Evolutionary conservation across 92 coral and sea anemone genomes (phyloP).

Genomic region (Zoanthus sociatus): DNA sequence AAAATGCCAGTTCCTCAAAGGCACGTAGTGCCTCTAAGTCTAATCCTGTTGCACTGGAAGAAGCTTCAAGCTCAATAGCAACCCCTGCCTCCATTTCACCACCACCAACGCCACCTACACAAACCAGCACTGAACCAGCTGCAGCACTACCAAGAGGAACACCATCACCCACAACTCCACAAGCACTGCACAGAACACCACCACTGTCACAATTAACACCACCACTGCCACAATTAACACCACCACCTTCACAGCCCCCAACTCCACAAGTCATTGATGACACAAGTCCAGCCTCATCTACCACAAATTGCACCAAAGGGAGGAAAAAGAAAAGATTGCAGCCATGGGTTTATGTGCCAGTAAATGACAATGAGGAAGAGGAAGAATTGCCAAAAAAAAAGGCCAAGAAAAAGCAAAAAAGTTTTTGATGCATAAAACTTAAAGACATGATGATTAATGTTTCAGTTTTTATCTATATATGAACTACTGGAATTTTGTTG

Average conservation of each 20-base stretch:
- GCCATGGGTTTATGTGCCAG: not conserved
- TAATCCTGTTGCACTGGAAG: no score
- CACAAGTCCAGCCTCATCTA: slow-evolving; percentile 10
- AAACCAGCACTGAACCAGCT: slow-evolving; percentile 15
- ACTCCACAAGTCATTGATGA: not conserved
- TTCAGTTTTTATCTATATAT: not conserved
- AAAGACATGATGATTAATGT: not conserved
- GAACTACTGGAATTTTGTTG: not conserved
- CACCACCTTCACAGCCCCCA: slow-evolving; percentile 10
- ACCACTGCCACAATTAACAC: not conserved
- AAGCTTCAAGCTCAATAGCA: not conserved
- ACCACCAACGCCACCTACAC: slow-evolving; percentile 10
- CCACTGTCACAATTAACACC: not conserved
- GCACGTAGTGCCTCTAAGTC: no score
- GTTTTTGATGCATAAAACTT: not conserved
- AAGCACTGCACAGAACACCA: slow-evolving; percentile 15
- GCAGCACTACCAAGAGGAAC: slow-evolving; percentile 19
- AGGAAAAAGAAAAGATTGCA: not conserved
- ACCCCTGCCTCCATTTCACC: not conserved
- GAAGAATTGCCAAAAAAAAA: not conserved
- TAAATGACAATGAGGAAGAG: not conserved
- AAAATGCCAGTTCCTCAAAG: no score
- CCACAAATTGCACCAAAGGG: not conserved
- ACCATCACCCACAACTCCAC: slow-evolving; percentile 19
- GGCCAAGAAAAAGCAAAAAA: not conserved